phyloP scores from a whole-genome alignment of 2,888 invertebrate genomes.

The Philopedon plagiatum region DNA sequence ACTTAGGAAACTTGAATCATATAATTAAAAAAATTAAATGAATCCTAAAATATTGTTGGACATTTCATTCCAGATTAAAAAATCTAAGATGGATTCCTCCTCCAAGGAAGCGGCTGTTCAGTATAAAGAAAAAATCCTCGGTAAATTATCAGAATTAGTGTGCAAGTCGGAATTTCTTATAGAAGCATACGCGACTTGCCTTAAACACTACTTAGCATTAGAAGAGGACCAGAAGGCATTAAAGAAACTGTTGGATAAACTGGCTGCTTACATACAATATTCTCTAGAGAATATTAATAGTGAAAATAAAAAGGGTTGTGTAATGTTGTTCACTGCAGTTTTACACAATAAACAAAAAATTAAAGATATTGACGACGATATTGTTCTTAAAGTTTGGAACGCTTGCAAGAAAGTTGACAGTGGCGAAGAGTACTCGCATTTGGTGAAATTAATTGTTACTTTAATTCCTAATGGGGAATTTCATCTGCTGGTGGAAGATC shows the following conservation, averaged over 20 bases:
- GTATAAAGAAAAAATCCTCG: slow-evolving; percentile 54
- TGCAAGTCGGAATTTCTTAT: slow-evolving; percentile 43
- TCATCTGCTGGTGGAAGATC: slow-evolving; percentile 56
- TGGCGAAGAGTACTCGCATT: slow-evolving; percentile 60
- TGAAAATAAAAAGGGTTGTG: slow-evolving; percentile 54
- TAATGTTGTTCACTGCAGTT: slow-evolving; percentile 60
- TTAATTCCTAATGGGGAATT: slow-evolving; percentile 63
- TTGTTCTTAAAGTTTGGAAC: slow-evolving; percentile 59
- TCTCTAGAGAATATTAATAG: slow-evolving; percentile 48
- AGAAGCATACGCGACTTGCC: slow-evolving; percentile 50
- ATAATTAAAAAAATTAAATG: too few relatives aligned
- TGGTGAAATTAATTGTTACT: slow-evolving; percentile 61
- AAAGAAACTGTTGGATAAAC: slow-evolving; percentile 50
- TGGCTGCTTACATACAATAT: slow-evolving; percentile 54
- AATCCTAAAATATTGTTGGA: too few relatives aligned
- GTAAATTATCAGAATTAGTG: slow-evolving; percentile 56
- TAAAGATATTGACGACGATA: slow-evolving; percentile 54
- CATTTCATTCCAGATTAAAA: slow-evolving; percentile 57
- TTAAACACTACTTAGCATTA: slow-evolving; percentile 54
- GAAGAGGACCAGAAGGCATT: slow-evolving; percentile 52
- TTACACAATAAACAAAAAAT: slow-evolving; percentile 60
- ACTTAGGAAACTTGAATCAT: too few relatives aligned
- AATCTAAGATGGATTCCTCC: slow-evolving; percentile 56
- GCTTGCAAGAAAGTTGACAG: slow-evolving; percentile 50
- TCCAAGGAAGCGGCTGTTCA: slow-evolving; percentile 54